phyloP scores from a whole-genome alignment of 1,140 invertebrate genomes.

The Heterodera schachtii region DNA sequence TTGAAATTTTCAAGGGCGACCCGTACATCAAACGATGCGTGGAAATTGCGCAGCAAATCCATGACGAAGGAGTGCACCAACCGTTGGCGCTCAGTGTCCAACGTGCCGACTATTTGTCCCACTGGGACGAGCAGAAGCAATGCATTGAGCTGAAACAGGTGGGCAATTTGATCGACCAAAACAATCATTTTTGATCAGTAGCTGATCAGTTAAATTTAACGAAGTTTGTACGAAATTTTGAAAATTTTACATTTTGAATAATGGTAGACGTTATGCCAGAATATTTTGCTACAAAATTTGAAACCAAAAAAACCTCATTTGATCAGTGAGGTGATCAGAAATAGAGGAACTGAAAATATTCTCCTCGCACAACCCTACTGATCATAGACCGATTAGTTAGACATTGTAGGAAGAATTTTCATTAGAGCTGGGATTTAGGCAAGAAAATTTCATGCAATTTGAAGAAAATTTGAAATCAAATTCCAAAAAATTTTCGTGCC shows the following conservation, averaged over 20 bases:
- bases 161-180: neutral
- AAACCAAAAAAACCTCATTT: neutral
- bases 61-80: conserved; percentile 49
- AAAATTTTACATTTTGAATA: too few species aligned
- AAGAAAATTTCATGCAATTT: too few species aligned
- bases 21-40: conserved; percentile 39
- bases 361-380: too few species aligned
- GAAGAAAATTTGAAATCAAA: too few species aligned
- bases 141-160: conserved; percentile 53
- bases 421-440: too few species aligned
- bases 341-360: too few species aligned
- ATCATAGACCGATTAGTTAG: too few species aligned
- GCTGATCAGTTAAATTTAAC: conserved; percentile 57
- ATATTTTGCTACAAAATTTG: neutral
- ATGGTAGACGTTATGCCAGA: too few species aligned
- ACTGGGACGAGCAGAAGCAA: conserved; percentile 19
- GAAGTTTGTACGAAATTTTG: too few species aligned
- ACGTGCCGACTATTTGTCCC: conserved; percentile 62
- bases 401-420: too few species aligned
- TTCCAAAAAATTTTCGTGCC: too few species aligned
- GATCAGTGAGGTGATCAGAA: neutral
- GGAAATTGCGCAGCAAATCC: conserved; percentile 54
- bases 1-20: neutral
- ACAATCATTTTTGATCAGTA: conserved; percentile 68
- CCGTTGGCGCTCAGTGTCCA: conserved; percentile 51